Percentiles rank a stretch among this genome's conserved stretches.
phyloP scores from a whole-genome alignment of 2,888 invertebrate species.

The Liposcelis brunnea region DNA sequence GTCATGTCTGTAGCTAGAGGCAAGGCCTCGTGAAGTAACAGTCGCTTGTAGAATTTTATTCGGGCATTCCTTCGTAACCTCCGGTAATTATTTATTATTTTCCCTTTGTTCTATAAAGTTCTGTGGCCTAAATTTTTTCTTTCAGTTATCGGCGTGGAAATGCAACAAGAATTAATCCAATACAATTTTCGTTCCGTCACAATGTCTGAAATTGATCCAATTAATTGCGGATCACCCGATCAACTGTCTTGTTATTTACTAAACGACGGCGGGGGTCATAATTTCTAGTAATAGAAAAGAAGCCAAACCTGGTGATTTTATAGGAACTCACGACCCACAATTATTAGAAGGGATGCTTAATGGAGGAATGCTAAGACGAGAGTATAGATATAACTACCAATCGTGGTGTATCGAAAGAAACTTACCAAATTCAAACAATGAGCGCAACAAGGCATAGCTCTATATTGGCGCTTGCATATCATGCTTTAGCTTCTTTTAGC shows the following conservation, averaged over 20 bases:
- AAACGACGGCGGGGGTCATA: conserved; percentile 27
- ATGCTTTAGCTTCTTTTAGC: not conserved
- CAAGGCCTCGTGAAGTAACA: not conserved
- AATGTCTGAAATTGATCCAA: conserved; percentile 8
- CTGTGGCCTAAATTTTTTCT: not conserved
- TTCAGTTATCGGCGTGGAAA: conserved; percentile 21
- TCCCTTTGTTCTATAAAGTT: not conserved
- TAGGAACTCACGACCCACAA: conserved; percentile 23
- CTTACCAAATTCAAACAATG: not conserved
- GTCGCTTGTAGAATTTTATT: conserved; percentile 1
- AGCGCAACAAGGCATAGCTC: conserved; percentile 6
- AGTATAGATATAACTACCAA: conserved; percentile 15
- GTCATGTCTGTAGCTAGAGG: conserved; percentile 10
- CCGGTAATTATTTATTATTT: not conserved
- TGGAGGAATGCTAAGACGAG: conserved; percentile 19
- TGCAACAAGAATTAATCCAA: conserved; percentile 17
- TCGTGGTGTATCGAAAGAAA: conserved; percentile 13
- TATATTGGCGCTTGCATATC: not conserved
- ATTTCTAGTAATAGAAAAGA: conserved; percentile 23
- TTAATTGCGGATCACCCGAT: conserved; percentile 14
- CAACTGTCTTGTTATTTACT: conserved; percentile 23
- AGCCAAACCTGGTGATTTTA: conserved; percentile 10
- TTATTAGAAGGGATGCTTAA: conserved; percentile 21
- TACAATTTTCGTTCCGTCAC: conserved; percentile 14
- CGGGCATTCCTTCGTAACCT: not conserved